Evolutionary conservation across 2,888 invertebrate species (phyloP).

Genomic region (Pilophorus perplexus): DNA sequence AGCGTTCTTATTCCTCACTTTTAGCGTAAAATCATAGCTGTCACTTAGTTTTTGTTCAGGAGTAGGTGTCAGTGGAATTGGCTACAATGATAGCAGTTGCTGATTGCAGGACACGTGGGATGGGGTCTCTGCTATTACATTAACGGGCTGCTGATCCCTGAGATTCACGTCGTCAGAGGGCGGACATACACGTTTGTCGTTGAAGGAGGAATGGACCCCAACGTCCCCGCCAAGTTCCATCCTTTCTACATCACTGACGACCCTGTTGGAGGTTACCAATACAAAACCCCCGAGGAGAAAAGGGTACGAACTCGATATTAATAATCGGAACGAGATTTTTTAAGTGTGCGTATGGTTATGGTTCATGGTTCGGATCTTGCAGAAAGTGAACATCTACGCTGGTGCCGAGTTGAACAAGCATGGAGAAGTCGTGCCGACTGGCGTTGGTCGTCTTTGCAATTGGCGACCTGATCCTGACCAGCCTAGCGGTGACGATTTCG

Average conservation of each 20-base stretch:
- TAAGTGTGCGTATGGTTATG: too few species aligned
- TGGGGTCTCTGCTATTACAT: constrained; percentile 96
- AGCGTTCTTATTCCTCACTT: too few species aligned
- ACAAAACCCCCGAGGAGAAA: constrained; percentile 77
- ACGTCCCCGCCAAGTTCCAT: constrained; percentile 79
- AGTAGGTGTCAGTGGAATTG: neutral
- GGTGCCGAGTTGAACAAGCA: constrained; percentile 69
- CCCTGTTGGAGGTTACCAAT: constrained; percentile 82
- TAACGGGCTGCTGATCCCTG: constrained; percentile 87
- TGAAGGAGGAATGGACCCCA: constrained; percentile 79
- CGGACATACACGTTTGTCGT: constrained; percentile 82
- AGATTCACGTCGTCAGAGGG: constrained; percentile 83
- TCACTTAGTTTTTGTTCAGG: neutral
- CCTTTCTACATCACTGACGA: constrained; percentile 93
- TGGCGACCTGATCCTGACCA: constrained; percentile 76
- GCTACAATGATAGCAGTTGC: constrained; percentile 19
- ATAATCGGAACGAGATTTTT: neutral
- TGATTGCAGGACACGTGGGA: constrained; percentile 74
- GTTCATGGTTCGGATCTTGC: too few species aligned
- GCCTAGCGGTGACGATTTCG: constrained; percentile 74
- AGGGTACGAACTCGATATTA: constrained; percentile 58
- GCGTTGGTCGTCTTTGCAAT: constrained; percentile 80
- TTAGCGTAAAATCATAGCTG: too few species aligned
- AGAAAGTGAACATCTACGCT: constrained; percentile 78
- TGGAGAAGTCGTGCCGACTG: constrained; percentile 70